Evolutionary conservation across 2,888 invertebrate genomes (phyloP), one percentile per base, ranked within the genome.

Genomic region (Trachelus tabidus): DNA sequence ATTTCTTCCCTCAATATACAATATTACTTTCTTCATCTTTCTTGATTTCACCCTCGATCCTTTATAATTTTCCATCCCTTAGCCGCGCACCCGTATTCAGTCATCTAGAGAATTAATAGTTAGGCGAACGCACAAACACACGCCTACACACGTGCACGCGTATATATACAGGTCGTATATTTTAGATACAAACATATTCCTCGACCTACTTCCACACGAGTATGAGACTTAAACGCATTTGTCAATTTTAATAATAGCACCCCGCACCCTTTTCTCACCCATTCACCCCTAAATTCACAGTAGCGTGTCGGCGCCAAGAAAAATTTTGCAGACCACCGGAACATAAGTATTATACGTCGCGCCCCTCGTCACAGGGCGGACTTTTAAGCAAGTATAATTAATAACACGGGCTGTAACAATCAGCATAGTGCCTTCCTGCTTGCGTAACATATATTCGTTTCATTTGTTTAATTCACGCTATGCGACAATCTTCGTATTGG

Each of bases 391-490:
- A 33, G 75, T 35, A 34, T 33, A 69, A 69, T 77, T 77, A 77
- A 77, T 77, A 75, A 77, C 75, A 77, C 71, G 75, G 40, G 33
- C 77, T 71, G 71, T 75, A 77, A 77, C 77, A 77, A 77, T 77
- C 71, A 77, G 40, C 77, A 40, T 69, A 77, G 77, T 77, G 69
- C 77, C 56, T 77, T 77, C 75, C 77, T 75, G 77, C 75, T 77
- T 37, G 69, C 73, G 75, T 40, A 75, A 40, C 74, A 75, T 75
- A 75, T 75, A 77, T 77, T 74, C 75, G 11, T 30, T 75, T 75
- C 68, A 77, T 75, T 77, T 56, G 23, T 23, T 56, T 56, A 40
- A 75, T 75, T 34, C 77, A 75, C 77, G 75, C 69, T 56, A 75
- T 23, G 15, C 69, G 68, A 56, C 56, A 56, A 23, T 56, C 56